Evolutionary conservation across 2,113 vertebrate genomes (phyloP).

Genomic region (Laticauda colubrina): DNA sequence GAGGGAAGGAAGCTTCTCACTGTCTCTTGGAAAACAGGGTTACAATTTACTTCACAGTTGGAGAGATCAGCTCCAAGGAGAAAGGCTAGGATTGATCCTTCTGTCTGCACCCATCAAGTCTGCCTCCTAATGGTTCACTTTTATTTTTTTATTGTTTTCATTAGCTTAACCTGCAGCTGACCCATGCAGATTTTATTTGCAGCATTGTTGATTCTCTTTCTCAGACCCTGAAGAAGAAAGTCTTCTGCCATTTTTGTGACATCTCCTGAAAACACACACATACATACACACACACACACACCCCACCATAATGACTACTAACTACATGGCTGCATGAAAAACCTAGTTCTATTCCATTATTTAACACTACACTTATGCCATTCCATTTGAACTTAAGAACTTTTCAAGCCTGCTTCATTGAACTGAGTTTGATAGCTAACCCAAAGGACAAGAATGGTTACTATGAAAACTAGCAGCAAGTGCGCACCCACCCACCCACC

Average conservation of each 20-base stretch:
- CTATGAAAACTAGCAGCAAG: neutral
- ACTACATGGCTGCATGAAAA: conserved; percentile 28
- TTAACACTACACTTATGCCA: conserved; percentile 56
- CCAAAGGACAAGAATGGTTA: neutral
- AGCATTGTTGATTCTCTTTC: conserved; percentile 60
- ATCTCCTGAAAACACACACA: conserved; percentile 18
- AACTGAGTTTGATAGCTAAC: conserved; percentile 53
- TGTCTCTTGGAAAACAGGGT: conserved; percentile 13
- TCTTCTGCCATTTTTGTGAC: neutral
- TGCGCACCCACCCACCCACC: too few relatives aligned
- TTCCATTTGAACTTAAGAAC: conserved; percentile 55
- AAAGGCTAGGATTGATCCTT: neutral
- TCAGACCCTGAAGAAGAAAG: conserved; percentile 62
- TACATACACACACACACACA: neutral
- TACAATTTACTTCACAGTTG: neutral
- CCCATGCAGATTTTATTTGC: conserved; percentile 69
- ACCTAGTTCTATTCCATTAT: conserved; percentile 65
- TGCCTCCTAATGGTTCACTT: conserved; percentile 55
- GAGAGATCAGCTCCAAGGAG: neutral
- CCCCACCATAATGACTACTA: neutral
- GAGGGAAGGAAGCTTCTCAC: neutral
- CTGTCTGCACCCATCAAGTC: conserved; percentile 44
- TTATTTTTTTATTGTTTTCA: conserved; percentile 75
- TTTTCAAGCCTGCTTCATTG: conserved; percentile 52
- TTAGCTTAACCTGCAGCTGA: conserved; percentile 76